Percentiles rank a stretch among this genome's conserved stretches.
Conservation (phyloP, 2,888 invertebrate genomes). For the Acrobasis consociella region DNA sequence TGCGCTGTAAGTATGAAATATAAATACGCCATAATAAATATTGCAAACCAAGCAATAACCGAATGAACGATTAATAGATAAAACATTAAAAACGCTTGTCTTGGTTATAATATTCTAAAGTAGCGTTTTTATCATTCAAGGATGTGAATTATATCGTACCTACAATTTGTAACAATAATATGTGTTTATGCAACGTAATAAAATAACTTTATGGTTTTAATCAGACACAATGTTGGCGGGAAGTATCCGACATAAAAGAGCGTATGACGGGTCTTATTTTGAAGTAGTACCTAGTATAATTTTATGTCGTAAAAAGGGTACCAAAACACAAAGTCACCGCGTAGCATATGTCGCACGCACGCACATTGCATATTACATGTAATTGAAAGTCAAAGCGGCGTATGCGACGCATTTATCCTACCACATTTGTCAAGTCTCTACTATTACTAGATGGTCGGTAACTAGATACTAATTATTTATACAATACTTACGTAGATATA, state of each 20-base stretch:
- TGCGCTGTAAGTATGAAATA: too few relatives aligned
- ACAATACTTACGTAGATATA: slow-evolving; percentile 39
- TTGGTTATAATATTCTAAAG: too few relatives aligned
- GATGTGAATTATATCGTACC: not conserved
- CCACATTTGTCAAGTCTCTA: slow-evolving; percentile 74
- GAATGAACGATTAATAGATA: too few relatives aligned
- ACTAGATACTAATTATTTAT: slow-evolving; percentile 64
- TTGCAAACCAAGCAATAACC: too few relatives aligned
- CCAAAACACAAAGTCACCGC: slow-evolving; percentile 64
- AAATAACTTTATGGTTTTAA: slow-evolving; percentile 5
- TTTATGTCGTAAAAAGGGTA: slow-evolving; percentile 68
- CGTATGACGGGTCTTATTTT: not conserved
- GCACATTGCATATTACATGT: slow-evolving; percentile 57
- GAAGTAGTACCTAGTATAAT: slow-evolving; percentile 54
- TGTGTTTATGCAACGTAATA: not conserved
- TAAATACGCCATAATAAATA: too few relatives aligned
- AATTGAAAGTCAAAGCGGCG: slow-evolving; percentile 61
- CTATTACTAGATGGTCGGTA: slow-evolving; percentile 25
- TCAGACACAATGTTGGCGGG: not conserved
- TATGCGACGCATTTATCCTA: slow-evolving; percentile 60
- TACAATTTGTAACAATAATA: not conserved
- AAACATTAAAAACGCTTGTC: too few relatives aligned
- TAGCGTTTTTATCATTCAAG: too few relatives aligned
- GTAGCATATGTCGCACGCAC: slow-evolving; percentile 66
- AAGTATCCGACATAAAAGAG: not conserved